Conservation (phyloP, 2,113 vertebrate species). For the Podarcis raffonei region DNA sequence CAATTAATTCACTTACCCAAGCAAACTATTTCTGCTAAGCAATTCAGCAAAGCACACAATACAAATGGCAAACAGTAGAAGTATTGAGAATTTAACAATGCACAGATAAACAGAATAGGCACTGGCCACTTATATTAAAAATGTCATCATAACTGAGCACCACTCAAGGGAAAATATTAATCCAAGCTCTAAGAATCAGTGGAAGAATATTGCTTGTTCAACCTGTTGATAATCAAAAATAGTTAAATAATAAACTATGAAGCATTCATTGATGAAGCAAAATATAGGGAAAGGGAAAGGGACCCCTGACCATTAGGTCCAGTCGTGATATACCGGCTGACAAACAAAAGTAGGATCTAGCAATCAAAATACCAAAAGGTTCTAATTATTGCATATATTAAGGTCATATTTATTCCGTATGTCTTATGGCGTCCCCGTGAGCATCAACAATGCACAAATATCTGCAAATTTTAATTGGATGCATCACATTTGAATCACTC, state of each 20-base stretch:
- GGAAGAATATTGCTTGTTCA: neutral
- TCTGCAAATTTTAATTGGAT: neutral
- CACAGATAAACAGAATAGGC: slow-evolving; percentile 9
- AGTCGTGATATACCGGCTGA: neutral
- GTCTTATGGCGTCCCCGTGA: neutral
- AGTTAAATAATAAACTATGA: neutral
- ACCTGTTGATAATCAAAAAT: neutral
- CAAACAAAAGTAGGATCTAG: neutral
- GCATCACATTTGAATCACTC: neutral
- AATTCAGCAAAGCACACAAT: neutral
- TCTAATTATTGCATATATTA: neutral
- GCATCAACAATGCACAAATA: neutral
- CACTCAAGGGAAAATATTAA: slow-evolving; percentile 3
- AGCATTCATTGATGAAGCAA: neutral
- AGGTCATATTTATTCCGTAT: neutral
- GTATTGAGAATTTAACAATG: neutral
- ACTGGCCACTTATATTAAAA: neutral
- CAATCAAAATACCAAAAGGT: neutral
- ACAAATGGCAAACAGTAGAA: neutral
- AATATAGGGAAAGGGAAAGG: neutral
- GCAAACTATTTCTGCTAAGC: slow-evolving; percentile 1
- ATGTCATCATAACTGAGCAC: neutral
- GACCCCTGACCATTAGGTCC: no score
- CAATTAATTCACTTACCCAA: slow-evolving; percentile 9
- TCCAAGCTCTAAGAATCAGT: neutral